Evolutionary conservation across 2,888 invertebrate genomes (phyloP).

Genomic region (Petrolisthes manimaculis): DNA sequence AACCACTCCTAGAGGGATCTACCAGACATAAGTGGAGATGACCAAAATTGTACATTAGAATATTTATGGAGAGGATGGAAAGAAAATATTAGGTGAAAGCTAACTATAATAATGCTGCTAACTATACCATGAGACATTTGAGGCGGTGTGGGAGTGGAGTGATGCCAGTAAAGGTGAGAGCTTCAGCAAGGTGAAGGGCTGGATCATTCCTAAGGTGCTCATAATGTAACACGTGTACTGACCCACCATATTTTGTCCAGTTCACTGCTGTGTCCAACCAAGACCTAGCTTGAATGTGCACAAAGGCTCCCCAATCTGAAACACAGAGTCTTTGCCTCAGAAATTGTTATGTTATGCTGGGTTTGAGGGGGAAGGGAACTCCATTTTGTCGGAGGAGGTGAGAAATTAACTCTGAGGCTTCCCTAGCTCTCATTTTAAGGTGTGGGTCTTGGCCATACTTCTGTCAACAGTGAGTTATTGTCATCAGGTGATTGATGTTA

Average conservation of each 20-base stretch:
- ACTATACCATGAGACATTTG: slow-evolving; percentile 54
- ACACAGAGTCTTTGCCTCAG: no score
- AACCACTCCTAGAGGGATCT: no score
- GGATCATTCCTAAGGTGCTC: slow-evolving; percentile 66
- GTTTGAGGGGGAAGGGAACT: no score
- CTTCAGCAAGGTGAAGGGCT: slow-evolving; percentile 58
- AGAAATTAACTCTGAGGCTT: no score
- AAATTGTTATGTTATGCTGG: no score
- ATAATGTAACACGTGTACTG: slow-evolving; percentile 67
- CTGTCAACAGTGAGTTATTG: background rate
- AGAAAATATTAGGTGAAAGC: background rate
- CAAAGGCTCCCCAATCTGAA: slow-evolving; percentile 67
- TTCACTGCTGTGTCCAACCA: slow-evolving; percentile 67
- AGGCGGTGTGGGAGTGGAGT: slow-evolving; percentile 64
- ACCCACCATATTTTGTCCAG: slow-evolving; percentile 66
- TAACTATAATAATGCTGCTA: background rate
- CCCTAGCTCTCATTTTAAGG: no score
- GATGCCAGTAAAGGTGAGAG: slow-evolving; percentile 64
- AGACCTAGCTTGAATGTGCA: slow-evolving; percentile 66
- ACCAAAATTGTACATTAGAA: no score
- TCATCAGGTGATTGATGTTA: background rate
- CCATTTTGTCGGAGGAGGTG: background rate
- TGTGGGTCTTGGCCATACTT: no score
- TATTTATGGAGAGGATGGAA: no score
- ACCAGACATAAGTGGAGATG: no score